A percentile compares a stretch with the other conserved stretches of the same genome.
These are phyloP conservation scores for Philopedon plagiatum DNA, from an alignment of 2,888 invertebrate genomes.

Conservation along the genomic window DNA sequence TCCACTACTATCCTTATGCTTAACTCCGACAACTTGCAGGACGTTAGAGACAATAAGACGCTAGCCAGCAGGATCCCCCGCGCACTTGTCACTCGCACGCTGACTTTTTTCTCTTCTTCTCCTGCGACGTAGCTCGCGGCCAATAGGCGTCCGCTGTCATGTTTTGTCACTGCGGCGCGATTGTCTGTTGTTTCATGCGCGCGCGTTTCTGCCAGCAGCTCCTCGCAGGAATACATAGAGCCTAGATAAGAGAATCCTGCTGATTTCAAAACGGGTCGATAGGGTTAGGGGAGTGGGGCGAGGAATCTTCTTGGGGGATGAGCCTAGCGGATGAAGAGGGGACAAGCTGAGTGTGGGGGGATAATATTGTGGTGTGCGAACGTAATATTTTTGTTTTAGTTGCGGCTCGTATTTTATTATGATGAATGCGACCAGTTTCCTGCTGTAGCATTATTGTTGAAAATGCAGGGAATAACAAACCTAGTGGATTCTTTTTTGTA, in stretches of 20 bases:
- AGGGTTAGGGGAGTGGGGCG: slow-evolving; percentile 44
- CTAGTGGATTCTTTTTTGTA: too few species aligned
- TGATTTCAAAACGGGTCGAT: slow-evolving; percentile 49
- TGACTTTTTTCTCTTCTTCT: slow-evolving; percentile 60
- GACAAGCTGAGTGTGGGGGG: slow-evolving; percentile 24
- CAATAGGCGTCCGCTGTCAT: slow-evolving; percentile 68
- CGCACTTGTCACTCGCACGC: slow-evolving; percentile 51
- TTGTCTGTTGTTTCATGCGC: slow-evolving; percentile 52
- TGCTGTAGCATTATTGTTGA: slow-evolving; percentile 2
- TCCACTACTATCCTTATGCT: slow-evolving; percentile 23
- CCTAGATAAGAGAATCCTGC: slow-evolving; percentile 51
- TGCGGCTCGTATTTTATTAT: slow-evolving; percentile 36
- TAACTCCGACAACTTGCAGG: slow-evolving; percentile 39
- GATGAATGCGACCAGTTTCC: slow-evolving; percentile 24
- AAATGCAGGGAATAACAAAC: background rate
- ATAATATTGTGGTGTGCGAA: slow-evolving; percentile 31
- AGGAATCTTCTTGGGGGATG: slow-evolving; percentile 50
- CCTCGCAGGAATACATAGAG: slow-evolving; percentile 46
- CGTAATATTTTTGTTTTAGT: slow-evolving; percentile 41
- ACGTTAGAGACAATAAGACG: slow-evolving; percentile 64
- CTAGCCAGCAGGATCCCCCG: slow-evolving; percentile 57
- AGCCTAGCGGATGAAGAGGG: slow-evolving; percentile 44
- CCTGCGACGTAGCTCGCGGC: slow-evolving; percentile 61
- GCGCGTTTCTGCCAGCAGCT: slow-evolving; percentile 44
- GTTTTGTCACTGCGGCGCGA: slow-evolving; percentile 68